These are phyloP conservation scores for Anniella stebbinsi DNA, from an alignment of 2,797 vertebrate genomes.

Conservation along the genomic window DNA sequence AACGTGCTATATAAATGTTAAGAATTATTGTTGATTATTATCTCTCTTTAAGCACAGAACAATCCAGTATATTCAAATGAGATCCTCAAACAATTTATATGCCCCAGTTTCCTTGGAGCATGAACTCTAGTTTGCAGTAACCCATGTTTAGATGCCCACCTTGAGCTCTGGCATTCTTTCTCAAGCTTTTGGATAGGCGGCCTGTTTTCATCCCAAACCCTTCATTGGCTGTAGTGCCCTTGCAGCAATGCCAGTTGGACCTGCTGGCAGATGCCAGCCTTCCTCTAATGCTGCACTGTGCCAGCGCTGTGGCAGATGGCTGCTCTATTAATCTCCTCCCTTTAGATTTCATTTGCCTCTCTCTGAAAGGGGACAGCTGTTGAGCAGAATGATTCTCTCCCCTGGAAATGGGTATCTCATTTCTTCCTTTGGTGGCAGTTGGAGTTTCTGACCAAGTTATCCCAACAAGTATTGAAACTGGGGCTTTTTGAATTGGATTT, in stretches of 20 bases:
- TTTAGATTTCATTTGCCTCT: conserved; percentile 1
- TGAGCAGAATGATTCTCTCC: neutral
- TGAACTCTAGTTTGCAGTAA: neutral
- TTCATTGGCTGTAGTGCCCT: neutral
- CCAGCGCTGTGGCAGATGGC: conserved; percentile 31
- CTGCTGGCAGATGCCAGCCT: neutral
- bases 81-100: no score
- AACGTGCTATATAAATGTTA: neutral
- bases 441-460: neutral
- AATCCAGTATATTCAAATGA: neutral
- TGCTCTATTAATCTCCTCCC: conserved; percentile 24
- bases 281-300: neutral
- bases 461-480: neutral
- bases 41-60: no score
- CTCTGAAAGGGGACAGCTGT: conserved; percentile 14
- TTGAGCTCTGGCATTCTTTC: neutral
- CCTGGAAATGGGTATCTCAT: neutral
- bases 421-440: neutral
- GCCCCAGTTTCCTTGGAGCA: neutral
- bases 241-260: neutral
- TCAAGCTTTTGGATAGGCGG: neutral
- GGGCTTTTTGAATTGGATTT: neutral
- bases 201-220: neutral
- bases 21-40: neutral
- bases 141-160: neutral